Base-by-base conservation (phyloP, 2,888 invertebrate genomes). In the Melikaiella ostensackeni region DNA sequence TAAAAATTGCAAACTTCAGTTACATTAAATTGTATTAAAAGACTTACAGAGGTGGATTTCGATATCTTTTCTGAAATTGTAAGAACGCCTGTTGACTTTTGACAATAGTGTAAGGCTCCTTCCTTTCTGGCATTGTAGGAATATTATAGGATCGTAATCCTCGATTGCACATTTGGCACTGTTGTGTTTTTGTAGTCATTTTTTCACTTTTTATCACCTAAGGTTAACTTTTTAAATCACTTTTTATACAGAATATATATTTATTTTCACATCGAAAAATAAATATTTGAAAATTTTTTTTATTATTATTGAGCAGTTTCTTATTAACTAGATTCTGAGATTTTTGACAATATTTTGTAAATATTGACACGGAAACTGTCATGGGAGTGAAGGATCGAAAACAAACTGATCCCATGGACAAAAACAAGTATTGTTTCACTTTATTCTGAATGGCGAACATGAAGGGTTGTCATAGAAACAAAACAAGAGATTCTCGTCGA, bases 151-250 rank as follows among this genome's bases (percentile, higher is more conserved):
- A 77, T 38, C 86, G 87, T 66, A 89, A 80, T 6, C 88, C 89
- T 24, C 83, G 86, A 80, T 88, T 89, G 83, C 90, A 90, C 88
- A 89, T 89, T 79, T 87, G 86, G 78, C 90, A 91, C 61, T 87
- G 86, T 38, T 89, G 87, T 35, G 85, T 84, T 79, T 81, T 88
- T 75, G 86, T 85, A 42, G 86, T 77, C 89, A 91, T 90, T 79
- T 81, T 84, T 61, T 8, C 8, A 8, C 8, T 46, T 30, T 66
- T 46, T 9, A 8, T 66, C 38, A 21, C 38, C 3, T 19, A 2
- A 57, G 24, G 24, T 24, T 57, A 13, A 57, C 24, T 57, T 24
- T 57, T 57, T 0, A 2, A 50, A n/a, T 7, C 7, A 46, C 0
- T 9, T 55, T 24, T 11, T 21, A 4, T 9, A n/a, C 55, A 24